These are phyloP conservation scores for Calypte anna DNA, from an alignment of 2,113 vertebrate genomes.

Conservation along the genomic window DNA sequence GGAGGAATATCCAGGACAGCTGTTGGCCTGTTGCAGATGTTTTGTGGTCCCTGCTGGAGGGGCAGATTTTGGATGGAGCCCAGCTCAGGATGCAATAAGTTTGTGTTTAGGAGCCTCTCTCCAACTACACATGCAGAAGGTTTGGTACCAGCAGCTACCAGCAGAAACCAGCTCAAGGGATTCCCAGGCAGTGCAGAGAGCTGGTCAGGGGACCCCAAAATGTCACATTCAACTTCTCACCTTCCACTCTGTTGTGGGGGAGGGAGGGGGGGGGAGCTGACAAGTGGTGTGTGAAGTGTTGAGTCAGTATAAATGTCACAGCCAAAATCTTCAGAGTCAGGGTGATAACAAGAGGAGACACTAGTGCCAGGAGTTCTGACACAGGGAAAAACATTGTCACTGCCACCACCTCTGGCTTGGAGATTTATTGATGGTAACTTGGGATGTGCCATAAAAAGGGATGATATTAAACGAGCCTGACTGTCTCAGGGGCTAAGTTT, in stretches of 20 bases:
- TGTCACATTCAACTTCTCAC: slow-evolving; percentile 49
- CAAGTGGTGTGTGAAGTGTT: neutral
- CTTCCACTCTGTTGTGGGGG: neutral
- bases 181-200: neutral
- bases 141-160: neutral
- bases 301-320: slow-evolving; percentile 48
- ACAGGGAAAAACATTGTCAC: slow-evolving; percentile 48
- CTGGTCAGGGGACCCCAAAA: slow-evolving; percentile 6
- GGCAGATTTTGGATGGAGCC: neutral
- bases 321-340: slow-evolving; percentile 21
- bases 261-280: neutral
- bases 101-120: neutral
- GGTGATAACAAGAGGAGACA: slow-evolving; percentile 52
- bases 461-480: slow-evolving; percentile 62
- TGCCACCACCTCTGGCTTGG: neutral
- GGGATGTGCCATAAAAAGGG: slow-evolving; percentile 42
- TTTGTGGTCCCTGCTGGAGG: neutral
- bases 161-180: neutral
- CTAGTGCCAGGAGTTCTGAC: slow-evolving; percentile 54
- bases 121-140: neutral
- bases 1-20: neutral
- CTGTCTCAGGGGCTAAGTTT: neutral
- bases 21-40: neutral
- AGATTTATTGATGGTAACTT: slow-evolving; percentile 72
- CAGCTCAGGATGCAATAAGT: neutral